A percentile compares a stretch with the other conserved stretches of the same genome.
phyloP scores from a whole-genome alignment of 2,113 vertebrate genomes.

The Neopipo cinnamomea region DNA sequence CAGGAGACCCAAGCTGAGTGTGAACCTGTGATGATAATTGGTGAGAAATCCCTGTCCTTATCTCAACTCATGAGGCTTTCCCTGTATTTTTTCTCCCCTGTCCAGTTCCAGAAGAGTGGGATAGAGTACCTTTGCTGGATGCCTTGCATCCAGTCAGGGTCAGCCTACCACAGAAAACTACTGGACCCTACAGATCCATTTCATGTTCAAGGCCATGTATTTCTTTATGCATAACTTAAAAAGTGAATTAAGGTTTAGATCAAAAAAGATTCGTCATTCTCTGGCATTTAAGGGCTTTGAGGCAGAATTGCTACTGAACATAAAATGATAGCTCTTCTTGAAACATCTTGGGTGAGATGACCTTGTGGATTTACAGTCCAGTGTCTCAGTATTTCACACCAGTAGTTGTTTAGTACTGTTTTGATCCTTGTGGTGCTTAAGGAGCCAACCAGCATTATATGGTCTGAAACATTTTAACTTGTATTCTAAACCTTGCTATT shows the following conservation, averaged over 20 bases:
- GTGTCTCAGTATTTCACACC: not conserved
- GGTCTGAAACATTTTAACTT: not conserved
- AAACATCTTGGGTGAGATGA: not conserved
- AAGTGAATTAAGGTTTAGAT: not conserved
- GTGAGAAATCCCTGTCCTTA: not conserved
- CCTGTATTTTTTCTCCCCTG: not conserved
- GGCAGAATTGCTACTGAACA: not conserved
- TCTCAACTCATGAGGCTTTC: not conserved
- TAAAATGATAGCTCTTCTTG: not conserved
- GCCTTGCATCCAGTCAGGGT: too few species aligned
- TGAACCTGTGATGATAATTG: rapidly evolving
- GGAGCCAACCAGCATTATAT: not conserved
- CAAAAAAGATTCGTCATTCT: not conserved
- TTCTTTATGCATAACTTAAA: not conserved
- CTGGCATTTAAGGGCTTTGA: not conserved
- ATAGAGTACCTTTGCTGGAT: not conserved
- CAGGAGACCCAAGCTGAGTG: too few species aligned
- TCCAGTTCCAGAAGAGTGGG: not conserved
- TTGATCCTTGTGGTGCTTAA: not conserved
- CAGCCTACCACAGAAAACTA: not conserved
- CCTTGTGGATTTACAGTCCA: not conserved
- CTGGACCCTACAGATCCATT: not conserved
- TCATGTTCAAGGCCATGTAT: not conserved
- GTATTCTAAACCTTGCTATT: not conserved
- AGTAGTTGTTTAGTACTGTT: not conserved